A percentile compares a stretch with the other conserved stretches of the same genome.
Conservation (phyloP, 2,888 invertebrate genomes). For the Drosophila differens region DNA sequence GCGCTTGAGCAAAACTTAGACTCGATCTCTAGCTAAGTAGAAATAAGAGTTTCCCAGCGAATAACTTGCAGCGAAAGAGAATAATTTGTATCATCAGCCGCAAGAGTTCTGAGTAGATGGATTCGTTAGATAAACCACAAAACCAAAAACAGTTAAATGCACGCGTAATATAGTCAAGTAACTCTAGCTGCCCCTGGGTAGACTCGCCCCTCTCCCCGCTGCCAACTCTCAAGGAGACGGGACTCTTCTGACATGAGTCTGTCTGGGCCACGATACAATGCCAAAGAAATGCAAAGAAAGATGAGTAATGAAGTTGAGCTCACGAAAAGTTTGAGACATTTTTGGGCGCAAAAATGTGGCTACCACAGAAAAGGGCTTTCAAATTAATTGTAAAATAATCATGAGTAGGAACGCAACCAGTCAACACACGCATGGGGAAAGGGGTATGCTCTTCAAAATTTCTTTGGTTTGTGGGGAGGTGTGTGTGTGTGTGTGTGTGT, state of each 20-base stretch:
- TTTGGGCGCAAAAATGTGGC: constrained; percentile 41
- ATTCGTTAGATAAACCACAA: constrained; percentile 22
- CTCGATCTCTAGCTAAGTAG: background rate
- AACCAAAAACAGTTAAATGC: constrained; percentile 22
- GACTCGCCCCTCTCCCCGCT: no score
- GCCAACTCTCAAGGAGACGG: background rate
- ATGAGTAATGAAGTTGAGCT: constrained; percentile 58
- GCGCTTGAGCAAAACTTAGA: background rate
- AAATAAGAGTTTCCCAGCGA: background rate
- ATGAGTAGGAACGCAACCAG: constrained; percentile 54
- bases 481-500: no score
- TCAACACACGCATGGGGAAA: constrained; percentile 1
- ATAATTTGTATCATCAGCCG: background rate
- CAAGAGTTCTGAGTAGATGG: background rate
- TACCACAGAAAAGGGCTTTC: constrained; percentile 61
- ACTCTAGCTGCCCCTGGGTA: background rate
- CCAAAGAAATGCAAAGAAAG: constrained; percentile 21
- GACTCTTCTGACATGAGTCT: constrained; percentile 11
- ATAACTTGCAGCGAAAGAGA: background rate
- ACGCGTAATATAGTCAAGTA: constrained; percentile 11
- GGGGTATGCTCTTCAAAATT: constrained; percentile 8
- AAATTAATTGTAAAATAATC: constrained; percentile 80
- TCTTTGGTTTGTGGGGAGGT: background rate
- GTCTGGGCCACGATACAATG: constrained; percentile 20
- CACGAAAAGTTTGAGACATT: constrained; percentile 43